These are phyloP conservation scores for Scortum barcoo DNA, from an alignment of 2,113 vertebrate genomes.

Conservation along the genomic window DNA sequence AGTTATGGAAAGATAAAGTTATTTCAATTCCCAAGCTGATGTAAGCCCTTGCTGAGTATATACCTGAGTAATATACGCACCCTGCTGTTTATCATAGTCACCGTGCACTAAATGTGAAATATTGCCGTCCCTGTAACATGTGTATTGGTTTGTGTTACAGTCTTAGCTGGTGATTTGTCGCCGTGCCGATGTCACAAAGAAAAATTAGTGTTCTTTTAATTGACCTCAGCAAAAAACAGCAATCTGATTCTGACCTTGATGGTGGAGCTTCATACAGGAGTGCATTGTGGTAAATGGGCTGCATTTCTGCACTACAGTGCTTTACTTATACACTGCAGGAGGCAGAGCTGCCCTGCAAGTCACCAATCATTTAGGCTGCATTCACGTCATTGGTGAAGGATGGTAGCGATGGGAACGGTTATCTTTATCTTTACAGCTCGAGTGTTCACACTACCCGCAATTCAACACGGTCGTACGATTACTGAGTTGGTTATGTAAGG, in stretches of 20 bases:
- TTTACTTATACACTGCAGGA: not conserved
- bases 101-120: conserved; percentile 46
- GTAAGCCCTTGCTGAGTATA: conserved; percentile 40
- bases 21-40: conserved; percentile 47
- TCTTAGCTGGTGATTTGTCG: conserved; percentile 19
- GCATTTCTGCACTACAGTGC: not conserved
- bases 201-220: conserved; percentile 53
- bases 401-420: not conserved
- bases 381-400: not conserved
- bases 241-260: conserved; percentile 36
- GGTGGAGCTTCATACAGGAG: conserved; percentile 1
- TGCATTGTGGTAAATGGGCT: not conserved
- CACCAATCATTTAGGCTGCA: not conserved
- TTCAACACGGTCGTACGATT: not conserved
- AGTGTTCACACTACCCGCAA: not conserved
- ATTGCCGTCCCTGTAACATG: conserved; percentile 33
- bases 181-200: conserved; percentile 35
- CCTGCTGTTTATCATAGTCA: conserved; percentile 60
- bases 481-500: not conserved
- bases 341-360: not conserved
- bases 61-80: conserved; percentile 26
- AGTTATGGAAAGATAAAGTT: conserved; percentile 44
- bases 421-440: not conserved
- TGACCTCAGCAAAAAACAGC: conserved; percentile 32
- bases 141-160: not conserved